Evolutionary conservation across 1,140 invertebrate genomes (phyloP), one percentile per base, ranked within the genome.

Genomic region (Kradibia gibbosae): DNA sequence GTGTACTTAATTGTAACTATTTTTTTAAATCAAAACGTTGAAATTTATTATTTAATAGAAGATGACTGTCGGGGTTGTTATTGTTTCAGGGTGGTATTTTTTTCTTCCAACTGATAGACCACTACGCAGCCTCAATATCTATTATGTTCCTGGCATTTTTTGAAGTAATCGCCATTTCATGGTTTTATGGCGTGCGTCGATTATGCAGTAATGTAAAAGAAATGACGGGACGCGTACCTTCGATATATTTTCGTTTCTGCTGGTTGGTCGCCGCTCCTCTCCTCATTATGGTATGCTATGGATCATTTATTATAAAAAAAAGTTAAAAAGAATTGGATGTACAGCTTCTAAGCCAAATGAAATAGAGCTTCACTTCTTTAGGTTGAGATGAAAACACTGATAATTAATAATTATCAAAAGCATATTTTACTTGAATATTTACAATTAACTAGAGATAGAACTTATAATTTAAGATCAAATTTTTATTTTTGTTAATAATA

Each of bases 81-180:
- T 31, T 79, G 25, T 75, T 57, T 22, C 89, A 96, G 95, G 97
- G 97, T 83, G 97, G 97, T 82, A 97, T 98, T 85, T 98, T 97
- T 86, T 96, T 96, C 86, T 98, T 98, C 89, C 96, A 97, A 93
- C 90, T 98, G 48, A 95, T 98, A 87, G 97, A 98, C 88, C 97
- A 97, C 89, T 98, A 98, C 89, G 95, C 97, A 10, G 96, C 97
- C 25, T 97, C 96, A 0, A 94, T 98, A 82, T 97, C 96, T 13
- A 95, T 98, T 53, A 97, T 98, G 93, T 97, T 97, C 85, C 92
- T 98, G 53, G 97, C 97, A 50, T 97, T 98, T 88, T 97, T 98
- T 88, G 97, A 98, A 93, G 94, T 97, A 22, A 95, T 98, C 42
- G 97, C 95, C 5, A 94, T 98, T 53, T 94, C 96, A 0, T 98